Evolutionary conservation across 2,888 invertebrate species (phyloP), one percentile per base, ranked within the genome.

Genomic region (Hirtodrosophila trivittata): DNA sequence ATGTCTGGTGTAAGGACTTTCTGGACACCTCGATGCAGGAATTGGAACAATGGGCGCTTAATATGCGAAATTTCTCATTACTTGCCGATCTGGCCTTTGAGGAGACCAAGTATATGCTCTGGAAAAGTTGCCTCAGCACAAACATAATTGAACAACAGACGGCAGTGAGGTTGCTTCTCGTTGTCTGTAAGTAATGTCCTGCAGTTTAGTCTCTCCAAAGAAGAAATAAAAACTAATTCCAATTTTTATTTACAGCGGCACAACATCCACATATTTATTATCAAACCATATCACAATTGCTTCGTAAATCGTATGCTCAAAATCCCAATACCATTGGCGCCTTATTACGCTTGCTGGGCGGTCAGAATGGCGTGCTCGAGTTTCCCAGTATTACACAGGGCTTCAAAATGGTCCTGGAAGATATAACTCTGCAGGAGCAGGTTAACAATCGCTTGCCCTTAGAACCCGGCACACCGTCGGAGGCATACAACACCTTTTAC

Each of bases 11-110:
- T 62, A 89, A 89, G 26, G 92, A 92, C 50, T 92, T 92, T 58
- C 74, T 92, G 66, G 94, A 93, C 77, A 91, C 91, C 50, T 92
- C 93, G 18, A 87, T 94, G n/a, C 92, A 93, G 77, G 93, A 94
- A 82, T 90, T 94, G 30, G 94, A 94, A 75, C 91, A 92, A 41
- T 88, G 92, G 14, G 89, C 93, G 25, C 89, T 93, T 10, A 90
- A 91, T 32, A 91, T 91, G 42, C 81, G 90, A 64, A 86, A 92
- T 87, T 77, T 91, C 92, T 70, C 92, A 86, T 78, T 94, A 1
- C 86, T 94, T 18, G 91, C 88, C 12, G 93, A 93, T 14, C 90
- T 94, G 14, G 91, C 91, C 1, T 92, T 92, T 45, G 93, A 94
- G n/a, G 91, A 92, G 26, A 90, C 94, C 1, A 92, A 93, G 65